phyloP scores from a whole-genome alignment of 2,797 vertebrate genomes.

The Malurus leucopterus region DNA sequence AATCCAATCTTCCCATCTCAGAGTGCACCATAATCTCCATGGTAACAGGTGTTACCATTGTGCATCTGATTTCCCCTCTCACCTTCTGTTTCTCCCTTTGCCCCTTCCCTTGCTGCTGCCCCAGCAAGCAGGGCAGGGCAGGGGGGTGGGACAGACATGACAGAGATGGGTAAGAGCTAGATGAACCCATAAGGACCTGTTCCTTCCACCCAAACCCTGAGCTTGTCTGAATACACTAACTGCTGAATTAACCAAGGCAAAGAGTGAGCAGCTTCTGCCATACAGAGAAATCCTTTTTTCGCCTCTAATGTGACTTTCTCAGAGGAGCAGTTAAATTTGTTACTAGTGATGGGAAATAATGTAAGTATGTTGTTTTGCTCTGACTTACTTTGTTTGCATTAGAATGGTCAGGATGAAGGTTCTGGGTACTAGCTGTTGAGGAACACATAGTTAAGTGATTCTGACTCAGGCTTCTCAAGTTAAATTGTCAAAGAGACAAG shows the following conservation, averaged over 20 bases:
- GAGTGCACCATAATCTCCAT: slow-evolving; percentile 53
- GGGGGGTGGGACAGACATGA: not conserved
- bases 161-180: not conserved
- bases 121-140: not conserved
- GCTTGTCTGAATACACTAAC: not conserved
- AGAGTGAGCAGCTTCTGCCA: not conserved
- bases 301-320: not conserved
- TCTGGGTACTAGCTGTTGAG: not conserved
- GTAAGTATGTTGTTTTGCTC: not conserved
- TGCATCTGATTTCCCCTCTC: not conserved
- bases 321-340: not conserved
- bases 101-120: not conserved
- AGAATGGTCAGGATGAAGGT: not conserved
- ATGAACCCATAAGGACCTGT: not conserved
- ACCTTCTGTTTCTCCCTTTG: not conserved
- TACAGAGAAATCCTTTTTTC: not conserved
- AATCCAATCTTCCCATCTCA: slow-evolving; percentile 41
- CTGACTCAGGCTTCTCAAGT: not conserved
- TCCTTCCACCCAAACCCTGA: not conserved
- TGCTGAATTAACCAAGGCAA: not conserved
- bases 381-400: not conserved
- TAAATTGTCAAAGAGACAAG: not conserved
- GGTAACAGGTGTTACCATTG: slow-evolving; percentile 36
- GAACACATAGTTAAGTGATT: not conserved
- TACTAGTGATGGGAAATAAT: not conserved